Percentiles rank a stretch among this genome's conserved stretches.
These are phyloP conservation scores for Holothuria scabra DNA, from an alignment of 53 echinoderm and acorn worm species.

Conservation along the genomic window DNA sequence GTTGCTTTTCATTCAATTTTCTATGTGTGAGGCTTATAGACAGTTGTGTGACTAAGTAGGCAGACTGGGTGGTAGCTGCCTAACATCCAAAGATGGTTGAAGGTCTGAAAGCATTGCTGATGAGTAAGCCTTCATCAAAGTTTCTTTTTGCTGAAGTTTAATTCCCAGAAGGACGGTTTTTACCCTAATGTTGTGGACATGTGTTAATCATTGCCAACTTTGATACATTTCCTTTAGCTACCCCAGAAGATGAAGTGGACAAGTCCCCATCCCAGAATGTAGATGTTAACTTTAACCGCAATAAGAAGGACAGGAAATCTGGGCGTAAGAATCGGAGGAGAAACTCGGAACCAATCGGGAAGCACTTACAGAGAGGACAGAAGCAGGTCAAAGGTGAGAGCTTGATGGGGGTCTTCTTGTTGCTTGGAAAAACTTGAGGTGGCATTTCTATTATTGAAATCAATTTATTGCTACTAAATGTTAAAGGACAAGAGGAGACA, in stretches of 20 bases:
- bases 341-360: slow-evolving; percentile 92
- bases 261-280: slow-evolving; percentile 16
- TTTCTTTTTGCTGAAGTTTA: too few species aligned
- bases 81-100: too few species aligned
- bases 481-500: too few species aligned
- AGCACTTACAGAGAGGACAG: slow-evolving; percentile 80
- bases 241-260: slow-evolving; percentile 61
- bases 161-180: not conserved
- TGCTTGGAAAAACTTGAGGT: not conserved
- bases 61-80: not conserved
- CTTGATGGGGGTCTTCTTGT: not conserved
- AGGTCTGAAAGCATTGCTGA: too few species aligned
- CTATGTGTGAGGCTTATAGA: not conserved
- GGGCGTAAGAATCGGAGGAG: slow-evolving; percentile 78
- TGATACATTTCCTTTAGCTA: slow-evolving; percentile 29
- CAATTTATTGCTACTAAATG: not conserved
- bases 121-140: too few species aligned
- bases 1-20: not conserved
- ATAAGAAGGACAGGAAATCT: slow-evolving; percentile 80
- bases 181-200: not conserved
- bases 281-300: slow-evolving; percentile 56
- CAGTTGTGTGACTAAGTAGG: not conserved
- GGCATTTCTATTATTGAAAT: too few species aligned
- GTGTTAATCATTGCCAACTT: not conserved
- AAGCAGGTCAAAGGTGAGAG: slow-evolving; percentile 95